Evolutionary conservation across 1,140 invertebrate species (phyloP).

Genomic region (Gonioctena quinquepunctata): DNA sequence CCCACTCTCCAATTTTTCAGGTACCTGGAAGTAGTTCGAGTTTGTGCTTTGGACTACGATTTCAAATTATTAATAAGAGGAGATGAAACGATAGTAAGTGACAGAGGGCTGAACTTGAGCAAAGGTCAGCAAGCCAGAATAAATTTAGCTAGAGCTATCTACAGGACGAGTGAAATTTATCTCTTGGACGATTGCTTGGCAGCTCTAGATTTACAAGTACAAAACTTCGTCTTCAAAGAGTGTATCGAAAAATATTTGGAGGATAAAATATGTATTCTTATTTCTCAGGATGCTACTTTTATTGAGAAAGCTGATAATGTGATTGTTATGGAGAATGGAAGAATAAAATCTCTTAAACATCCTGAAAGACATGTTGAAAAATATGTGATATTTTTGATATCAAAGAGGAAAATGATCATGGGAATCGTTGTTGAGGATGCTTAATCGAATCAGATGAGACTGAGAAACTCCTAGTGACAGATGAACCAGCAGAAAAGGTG

Average conservation of each 20-base stretch:
- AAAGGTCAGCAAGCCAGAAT: slow-evolving; percentile 90
- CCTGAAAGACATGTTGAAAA: slow-evolving; percentile 53
- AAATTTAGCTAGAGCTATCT: slow-evolving; percentile 82
- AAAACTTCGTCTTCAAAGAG: slow-evolving; percentile 78
- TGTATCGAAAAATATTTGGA: slow-evolving; percentile 72
- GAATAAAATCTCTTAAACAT: slow-evolving; percentile 17
- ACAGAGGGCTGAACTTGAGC: slow-evolving; percentile 76
- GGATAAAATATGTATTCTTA: slow-evolving; percentile 72
- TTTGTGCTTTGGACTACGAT: slow-evolving; percentile 68
- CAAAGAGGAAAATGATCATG: slow-evolving; percentile 54
- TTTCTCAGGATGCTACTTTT: slow-evolving; percentile 84
- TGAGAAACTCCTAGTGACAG: not conserved
- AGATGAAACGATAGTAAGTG: slow-evolving; percentile 81
- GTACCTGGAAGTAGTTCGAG: slow-evolving; percentile 56
- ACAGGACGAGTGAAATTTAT: slow-evolving; percentile 78
- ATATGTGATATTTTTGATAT: slow-evolving; percentile 9
- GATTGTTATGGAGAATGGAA: slow-evolving; percentile 58
- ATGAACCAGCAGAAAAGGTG: not conserved
- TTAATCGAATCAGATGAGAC: not conserved
- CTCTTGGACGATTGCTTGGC: slow-evolving; percentile 85
- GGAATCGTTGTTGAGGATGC: no score
- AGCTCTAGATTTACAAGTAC: slow-evolving; percentile 76
- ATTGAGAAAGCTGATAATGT: slow-evolving; percentile 75
- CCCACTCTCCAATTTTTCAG: no score
- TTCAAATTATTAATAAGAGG: slow-evolving; percentile 69